Percentiles rank a stretch among this genome's conserved stretches.
Conservation (phyloP, 1,140 invertebrate species). For the Galleria mellonella region DNA sequence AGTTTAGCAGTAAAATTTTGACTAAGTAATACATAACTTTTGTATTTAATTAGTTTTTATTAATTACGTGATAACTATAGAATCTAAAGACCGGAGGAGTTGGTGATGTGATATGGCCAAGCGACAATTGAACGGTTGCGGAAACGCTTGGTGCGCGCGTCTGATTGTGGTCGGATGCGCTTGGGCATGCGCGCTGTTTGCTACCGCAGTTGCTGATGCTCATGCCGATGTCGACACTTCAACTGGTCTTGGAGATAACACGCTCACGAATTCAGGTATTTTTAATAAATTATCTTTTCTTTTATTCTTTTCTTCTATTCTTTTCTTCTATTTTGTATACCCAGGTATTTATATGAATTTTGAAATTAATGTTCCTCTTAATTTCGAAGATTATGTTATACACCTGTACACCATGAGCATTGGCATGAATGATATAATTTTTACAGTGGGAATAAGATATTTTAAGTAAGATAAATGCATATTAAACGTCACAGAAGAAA, state of each 20-base stretch:
- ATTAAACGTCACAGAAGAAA: too few relatives aligned
- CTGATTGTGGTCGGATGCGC: slow-evolving; percentile 39
- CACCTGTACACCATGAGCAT: too few relatives aligned
- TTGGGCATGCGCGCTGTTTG: slow-evolving; percentile 59
- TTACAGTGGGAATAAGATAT: too few relatives aligned
- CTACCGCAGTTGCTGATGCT: slow-evolving; percentile 32
- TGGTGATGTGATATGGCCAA: slow-evolving; percentile 68
- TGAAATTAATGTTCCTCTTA: too few relatives aligned
- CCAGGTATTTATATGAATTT: too few relatives aligned
- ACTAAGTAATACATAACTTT: slow-evolving; percentile 1
- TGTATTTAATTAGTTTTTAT: slow-evolving; percentile 1
- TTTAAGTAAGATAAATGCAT: too few relatives aligned
- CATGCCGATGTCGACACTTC: slow-evolving; percentile 62
- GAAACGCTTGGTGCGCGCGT: slow-evolving; percentile 21
- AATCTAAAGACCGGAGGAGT: slow-evolving; percentile 11
- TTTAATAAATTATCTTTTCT: too few relatives aligned
- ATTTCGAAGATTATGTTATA: too few relatives aligned
- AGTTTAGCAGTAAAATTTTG: background rate
- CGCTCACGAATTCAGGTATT: slow-evolving; percentile 64
- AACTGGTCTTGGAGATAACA: slow-evolving; percentile 59
- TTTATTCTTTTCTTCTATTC: too few relatives aligned
- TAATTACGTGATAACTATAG: slow-evolving; percentile 3
- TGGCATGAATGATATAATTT: too few relatives aligned
- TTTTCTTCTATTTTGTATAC: too few relatives aligned
- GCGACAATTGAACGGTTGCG: slow-evolving; percentile 26